These are phyloP conservation scores for Trichosurus vulpecula DNA, from an alignment of 2,797 vertebrate species.

Conservation along the genomic window DNA sequence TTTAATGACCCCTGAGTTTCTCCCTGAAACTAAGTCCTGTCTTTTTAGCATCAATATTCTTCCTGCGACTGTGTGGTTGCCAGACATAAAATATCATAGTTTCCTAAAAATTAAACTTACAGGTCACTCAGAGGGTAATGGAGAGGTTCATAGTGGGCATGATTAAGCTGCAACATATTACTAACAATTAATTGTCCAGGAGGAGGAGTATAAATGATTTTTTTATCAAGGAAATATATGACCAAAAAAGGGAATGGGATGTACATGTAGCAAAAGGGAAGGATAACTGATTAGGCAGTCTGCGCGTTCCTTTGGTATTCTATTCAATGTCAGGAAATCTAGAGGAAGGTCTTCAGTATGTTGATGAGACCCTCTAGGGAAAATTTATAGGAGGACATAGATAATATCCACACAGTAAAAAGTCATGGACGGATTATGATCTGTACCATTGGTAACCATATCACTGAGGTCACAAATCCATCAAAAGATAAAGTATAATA, in stretches of 20 bases:
- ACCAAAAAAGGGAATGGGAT: not conserved
- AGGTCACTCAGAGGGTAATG: constrained; percentile 1
- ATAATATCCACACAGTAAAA: not conserved
- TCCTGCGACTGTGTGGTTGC: not conserved
- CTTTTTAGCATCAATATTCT: constrained; percentile 6
- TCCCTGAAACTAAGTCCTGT: constrained; percentile 3
- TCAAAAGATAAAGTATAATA: not conserved
- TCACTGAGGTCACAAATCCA: not conserved
- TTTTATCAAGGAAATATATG: not conserved
- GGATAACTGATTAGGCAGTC: not conserved
- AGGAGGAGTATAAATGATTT: not conserved
- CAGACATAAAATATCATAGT: constrained; percentile 2
- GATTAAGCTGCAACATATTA: not conserved
- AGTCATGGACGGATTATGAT: not conserved
- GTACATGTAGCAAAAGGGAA: not conserved
- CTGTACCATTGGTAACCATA: not conserved
- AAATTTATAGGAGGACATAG: not conserved
- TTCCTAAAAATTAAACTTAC: constrained; percentile 3
- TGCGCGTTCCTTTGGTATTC: not conserved
- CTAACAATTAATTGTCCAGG: not conserved
- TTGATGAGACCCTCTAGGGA: not conserved
- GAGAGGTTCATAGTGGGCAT: not conserved
- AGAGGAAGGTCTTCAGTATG: not conserved
- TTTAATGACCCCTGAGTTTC: constrained; percentile 5
- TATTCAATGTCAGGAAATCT: not conserved